Base-by-base conservation (phyloP, 1,140 invertebrate species). In the Neodiprion fabricii region DNA sequence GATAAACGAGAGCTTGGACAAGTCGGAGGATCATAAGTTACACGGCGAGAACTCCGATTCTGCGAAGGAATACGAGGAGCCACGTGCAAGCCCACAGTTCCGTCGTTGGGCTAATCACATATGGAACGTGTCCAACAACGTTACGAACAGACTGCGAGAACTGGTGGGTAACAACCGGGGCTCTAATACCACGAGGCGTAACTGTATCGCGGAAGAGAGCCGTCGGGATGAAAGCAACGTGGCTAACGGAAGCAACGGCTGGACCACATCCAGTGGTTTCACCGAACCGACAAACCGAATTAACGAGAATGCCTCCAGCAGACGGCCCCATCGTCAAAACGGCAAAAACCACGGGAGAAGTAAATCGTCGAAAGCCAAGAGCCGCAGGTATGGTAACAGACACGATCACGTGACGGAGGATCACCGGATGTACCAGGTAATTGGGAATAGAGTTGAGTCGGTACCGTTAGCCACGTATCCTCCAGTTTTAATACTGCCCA, bases 91-190 rank as follows among this genome's bases (percentile, higher is more conserved):
- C n/a, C 48, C 7, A 40, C 23, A 23, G n/a, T 74, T 74, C 9
- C 67, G 28, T 61, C 68, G 68, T 48, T 74, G 73, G 73, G 17
- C 70, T 17, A 48, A 71, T 2, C 65, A 74, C 23, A 66, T 74
- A 67, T 50, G 48, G 9, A 65, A 48, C 48, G 61, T 74, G 17
- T 70, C 69, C 17, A 74, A 74, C 40, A 66, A 3, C 7, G n/a
- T 74, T 17, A 70, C 69, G 7, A 71, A 48, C 71, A 40, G 69
- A 66, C 50, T 74, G 53, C 70, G 23, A 70, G 73, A 74, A 5
- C 71, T 69, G 69, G 23, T 74, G 12, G 47, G 69, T n/a, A 47
- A 28, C 8, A 48, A 69, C 48, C 67, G 67, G 17, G 69, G 49
- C 48, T 74, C 68, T 40, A 67, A 49, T 47, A 47, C 67, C 40